Base-by-base conservation (phyloP, 2,888 invertebrate genomes). In the Chromoteleia sp. region DNA sequence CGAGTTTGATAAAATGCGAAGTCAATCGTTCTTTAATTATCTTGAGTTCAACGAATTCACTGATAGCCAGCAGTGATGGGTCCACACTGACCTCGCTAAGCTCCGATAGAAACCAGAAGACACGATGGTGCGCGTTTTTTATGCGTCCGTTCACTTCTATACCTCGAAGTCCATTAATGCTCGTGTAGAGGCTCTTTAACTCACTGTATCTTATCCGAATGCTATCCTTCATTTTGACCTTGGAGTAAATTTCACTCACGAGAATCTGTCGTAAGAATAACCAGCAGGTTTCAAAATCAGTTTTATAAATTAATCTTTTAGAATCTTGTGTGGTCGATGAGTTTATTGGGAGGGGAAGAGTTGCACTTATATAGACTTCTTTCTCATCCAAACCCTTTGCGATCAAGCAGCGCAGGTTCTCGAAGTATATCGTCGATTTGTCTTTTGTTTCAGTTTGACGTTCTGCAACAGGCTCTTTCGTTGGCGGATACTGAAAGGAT, bases 51-150 rank as follows among this genome's bases (percentile, higher is more conserved):
- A 70, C 12, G 8, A 68, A 61, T 19, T 80, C 36, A 15, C 17
- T 63, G 6, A 80, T 41, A 4, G 21, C 12, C 1, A 80, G 10
- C 10, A 80, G 14, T 0, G 30, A 21, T 8, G 59, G 48, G 30
- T 88, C 86, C 8, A 87, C 87, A 4, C 52, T 33, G 5, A 87
- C 76, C 68, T 87, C 77, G n/a, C 76, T 68, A n/a, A 90, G 56
- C 71, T 91, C 90, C 29, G 84, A 84, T 14, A 91, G 58, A 30
- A 91, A 87, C 91, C 90, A 90, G 14, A 75, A 39, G 0, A 67
- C 12, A 8, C 10, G 39, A 14, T 67, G 19, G 6, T 36, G 15
- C 1, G 8, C 15, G 5, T 48, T 39, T 3, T 59, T 50, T 6
- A 39, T 10, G 0, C 3, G 50, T n/a, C n/a, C 43, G 6, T 21